These are phyloP conservation scores for Fragum fragum DNA, from an alignment of 2,888 invertebrate genomes.

Conservation along the genomic window DNA sequence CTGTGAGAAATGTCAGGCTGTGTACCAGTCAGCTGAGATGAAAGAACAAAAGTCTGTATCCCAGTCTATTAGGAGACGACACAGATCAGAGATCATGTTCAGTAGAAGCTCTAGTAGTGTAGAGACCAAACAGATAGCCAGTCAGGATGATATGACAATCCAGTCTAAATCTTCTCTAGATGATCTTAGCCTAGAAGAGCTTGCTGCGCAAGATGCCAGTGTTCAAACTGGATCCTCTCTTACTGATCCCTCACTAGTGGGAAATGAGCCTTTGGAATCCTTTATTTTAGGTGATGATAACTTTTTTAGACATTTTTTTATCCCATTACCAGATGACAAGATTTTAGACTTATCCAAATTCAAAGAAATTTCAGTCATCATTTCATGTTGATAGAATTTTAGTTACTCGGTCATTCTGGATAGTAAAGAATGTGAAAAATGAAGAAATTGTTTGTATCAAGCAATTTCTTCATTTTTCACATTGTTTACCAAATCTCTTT, in stretches of 20 bases:
- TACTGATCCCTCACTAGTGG: conserved; percentile 61
- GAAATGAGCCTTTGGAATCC: conserved; percentile 73
- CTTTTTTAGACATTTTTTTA: too few relatives aligned
- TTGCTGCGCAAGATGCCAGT: conserved; percentile 68
- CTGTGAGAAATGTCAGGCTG: conserved; percentile 93
- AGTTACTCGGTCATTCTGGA: too few relatives aligned
- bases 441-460: too few relatives aligned
- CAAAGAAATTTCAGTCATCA: too few relatives aligned
- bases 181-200: conserved; percentile 71
- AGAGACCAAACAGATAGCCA: conserved; percentile 42
- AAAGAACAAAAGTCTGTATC: conserved; percentile 42
- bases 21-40: conserved; percentile 80
- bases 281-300: conserved; percentile 70
- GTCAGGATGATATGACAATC: conserved; percentile 71
- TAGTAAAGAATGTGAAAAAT: too few relatives aligned
- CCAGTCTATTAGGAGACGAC: conserved; percentile 65
- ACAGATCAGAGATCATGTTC: conserved; percentile 70
- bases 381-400: too few relatives aligned
- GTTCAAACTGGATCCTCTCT: conserved; percentile 81
- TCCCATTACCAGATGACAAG: too few relatives aligned
- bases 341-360: too few relatives aligned
- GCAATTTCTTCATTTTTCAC: too few relatives aligned
- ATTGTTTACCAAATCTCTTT: too few relatives aligned
- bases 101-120: conserved; percentile 72
- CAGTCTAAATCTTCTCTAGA: conserved; percentile 68